phyloP scores from a whole-genome alignment of 2,797 vertebrate genomes.

The Lagodon rhomboides region DNA sequence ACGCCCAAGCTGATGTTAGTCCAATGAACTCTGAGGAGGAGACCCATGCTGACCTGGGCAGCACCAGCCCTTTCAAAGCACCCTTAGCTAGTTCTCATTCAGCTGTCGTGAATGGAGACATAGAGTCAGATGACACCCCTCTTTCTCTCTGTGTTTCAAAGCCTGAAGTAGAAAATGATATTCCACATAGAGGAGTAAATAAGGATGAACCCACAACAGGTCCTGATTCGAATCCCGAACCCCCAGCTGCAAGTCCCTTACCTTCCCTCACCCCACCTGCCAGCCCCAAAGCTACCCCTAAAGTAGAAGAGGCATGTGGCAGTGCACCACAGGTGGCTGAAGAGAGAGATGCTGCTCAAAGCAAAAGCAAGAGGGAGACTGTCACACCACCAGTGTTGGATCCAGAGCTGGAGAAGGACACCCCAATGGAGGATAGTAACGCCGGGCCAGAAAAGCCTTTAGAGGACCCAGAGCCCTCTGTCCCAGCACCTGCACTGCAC shows the following conservation, averaged over 20 bases:
- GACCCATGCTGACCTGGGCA: constrained; percentile 59
- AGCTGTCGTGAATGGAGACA: constrained; percentile 50
- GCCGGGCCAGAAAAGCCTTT: constrained; percentile 50
- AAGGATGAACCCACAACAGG: constrained; percentile 30
- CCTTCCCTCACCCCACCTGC: constrained; percentile 73
- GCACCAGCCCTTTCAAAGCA: constrained; percentile 61
- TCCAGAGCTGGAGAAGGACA: constrained; percentile 62
- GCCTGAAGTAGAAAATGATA: constrained; percentile 50
- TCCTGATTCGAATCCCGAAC: constrained; percentile 49
- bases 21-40: constrained; percentile 71
- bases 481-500: constrained; percentile 55
- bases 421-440: constrained; percentile 50
- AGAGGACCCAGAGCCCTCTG: constrained; percentile 52
- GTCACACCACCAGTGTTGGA: constrained; percentile 29
- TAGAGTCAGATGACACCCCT: constrained; percentile 75
- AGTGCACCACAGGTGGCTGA: constrained; percentile 38
- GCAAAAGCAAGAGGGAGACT: constrained; percentile 53
- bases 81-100: constrained; percentile 47
- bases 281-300: constrained; percentile 65
- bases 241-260: constrained; percentile 50
- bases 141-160: constrained; percentile 82
- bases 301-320: constrained; percentile 51
- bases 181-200: constrained; percentile 8
- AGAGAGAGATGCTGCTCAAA: constrained; percentile 46
- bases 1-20: constrained; percentile 44